phyloP scores from a whole-genome alignment of 2,113 vertebrate genomes.

The Eolophus roseicapilla region DNA sequence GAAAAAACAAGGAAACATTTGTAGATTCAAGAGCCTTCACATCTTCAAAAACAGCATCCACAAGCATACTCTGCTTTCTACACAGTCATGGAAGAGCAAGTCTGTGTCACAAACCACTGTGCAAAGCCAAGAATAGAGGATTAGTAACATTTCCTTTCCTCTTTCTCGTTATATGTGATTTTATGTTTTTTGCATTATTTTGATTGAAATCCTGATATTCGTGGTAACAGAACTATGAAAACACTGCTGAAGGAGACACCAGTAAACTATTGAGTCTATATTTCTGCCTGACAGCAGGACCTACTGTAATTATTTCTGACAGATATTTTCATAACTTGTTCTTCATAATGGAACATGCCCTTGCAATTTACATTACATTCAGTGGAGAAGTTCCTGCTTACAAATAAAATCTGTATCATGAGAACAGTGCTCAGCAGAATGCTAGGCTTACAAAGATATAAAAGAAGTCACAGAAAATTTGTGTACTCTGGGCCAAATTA shows the following conservation, averaged over 20 bases:
- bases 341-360: not conserved
- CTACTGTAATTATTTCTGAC: slow-evolving; percentile 15
- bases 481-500: not conserved
- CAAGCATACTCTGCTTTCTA: not conserved
- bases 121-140: not conserved
- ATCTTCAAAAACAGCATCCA: not conserved
- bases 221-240: not conserved
- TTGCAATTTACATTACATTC: not conserved
- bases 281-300: not conserved
- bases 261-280: not conserved
- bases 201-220: not conserved
- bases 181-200: not conserved
- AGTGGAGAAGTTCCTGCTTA: not conserved
- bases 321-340: slow-evolving; percentile 9
- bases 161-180: not conserved
- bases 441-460: not conserved
- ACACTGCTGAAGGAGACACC: not conserved
- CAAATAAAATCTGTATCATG: not conserved
- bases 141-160: not conserved
- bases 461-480: not conserved
- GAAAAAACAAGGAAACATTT: not conserved
- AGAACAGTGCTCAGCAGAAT: not conserved
- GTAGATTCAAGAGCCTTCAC: not conserved
- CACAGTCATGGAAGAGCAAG: not conserved
- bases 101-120: not conserved